Conservation (phyloP, 1,140 invertebrate species). For the Drosophila triauraria region DNA sequence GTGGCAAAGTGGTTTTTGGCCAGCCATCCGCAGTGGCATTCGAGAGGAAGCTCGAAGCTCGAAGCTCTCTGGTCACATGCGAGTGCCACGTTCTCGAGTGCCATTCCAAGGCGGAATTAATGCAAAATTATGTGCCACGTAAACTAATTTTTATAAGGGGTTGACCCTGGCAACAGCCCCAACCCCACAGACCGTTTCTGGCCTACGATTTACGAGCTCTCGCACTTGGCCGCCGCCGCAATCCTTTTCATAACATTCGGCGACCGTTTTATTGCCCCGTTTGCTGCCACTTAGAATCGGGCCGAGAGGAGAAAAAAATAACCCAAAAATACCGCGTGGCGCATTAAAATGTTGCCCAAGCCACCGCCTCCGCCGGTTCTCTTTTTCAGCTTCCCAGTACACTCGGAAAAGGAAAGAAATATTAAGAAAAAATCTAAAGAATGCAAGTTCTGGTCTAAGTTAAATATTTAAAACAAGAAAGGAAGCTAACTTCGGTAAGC, state of each 20-base stretch:
- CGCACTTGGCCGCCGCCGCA: constrained; percentile 56
- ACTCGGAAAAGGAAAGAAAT: not conserved
- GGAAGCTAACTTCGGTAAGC: too few relatives aligned
- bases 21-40: constrained; percentile 12
- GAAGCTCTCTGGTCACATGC: constrained; percentile 9
- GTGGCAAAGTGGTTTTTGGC: constrained; percentile 73
- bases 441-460: not conserved
- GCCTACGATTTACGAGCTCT: constrained; percentile 72
- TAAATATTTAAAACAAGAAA: not conserved
- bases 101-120: constrained; percentile 72
- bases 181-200: not conserved
- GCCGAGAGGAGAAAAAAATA: constrained; percentile 20
- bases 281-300: constrained; percentile 60
- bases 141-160: constrained; percentile 72
- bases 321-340: constrained; percentile 53
- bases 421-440: not conserved
- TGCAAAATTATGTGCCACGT: constrained; percentile 79
- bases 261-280: constrained; percentile 75
- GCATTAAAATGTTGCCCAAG: constrained; percentile 73
- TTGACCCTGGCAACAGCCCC: not conserved
- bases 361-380: not conserved
- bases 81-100: constrained; percentile 18
- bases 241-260: constrained; percentile 78
- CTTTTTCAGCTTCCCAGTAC: not conserved
- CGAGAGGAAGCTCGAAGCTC: not conserved